A percentile compares a stretch with the other conserved stretches of the same genome.
These are phyloP conservation scores for Belgica antarctica DNA, from an alignment of 2,888 invertebrate species.

Conservation along the genomic window DNA sequence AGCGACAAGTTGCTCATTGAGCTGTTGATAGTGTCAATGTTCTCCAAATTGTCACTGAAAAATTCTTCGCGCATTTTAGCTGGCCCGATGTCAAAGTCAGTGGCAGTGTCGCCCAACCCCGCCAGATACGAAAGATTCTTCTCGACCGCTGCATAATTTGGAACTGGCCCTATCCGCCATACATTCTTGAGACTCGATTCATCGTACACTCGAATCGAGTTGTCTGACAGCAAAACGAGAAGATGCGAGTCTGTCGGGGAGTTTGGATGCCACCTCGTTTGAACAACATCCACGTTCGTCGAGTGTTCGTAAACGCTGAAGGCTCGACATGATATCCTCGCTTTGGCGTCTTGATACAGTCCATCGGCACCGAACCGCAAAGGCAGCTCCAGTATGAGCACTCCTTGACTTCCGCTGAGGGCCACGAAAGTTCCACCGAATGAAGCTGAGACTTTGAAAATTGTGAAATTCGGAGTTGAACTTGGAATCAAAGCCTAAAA, in stretches of 20 bases:
- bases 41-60: conserved; percentile 21
- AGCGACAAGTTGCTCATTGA: neutral
- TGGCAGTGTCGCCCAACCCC: conserved; percentile 77
- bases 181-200: conserved; percentile 54
- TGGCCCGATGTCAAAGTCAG: conserved; percentile 80
- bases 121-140: conserved; percentile 50
- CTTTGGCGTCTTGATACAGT: conserved; percentile 64
- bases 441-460: conserved; percentile 64
- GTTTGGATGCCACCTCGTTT: conserved; percentile 83
- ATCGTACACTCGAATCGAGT: conserved; percentile 57
- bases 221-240: conserved; percentile 79
- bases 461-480: conserved; percentile 63
- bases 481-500: conserved; percentile 65
- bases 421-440: conserved; percentile 63
- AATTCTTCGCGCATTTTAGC: conserved; percentile 50
- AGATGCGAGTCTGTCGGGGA: conserved; percentile 73
- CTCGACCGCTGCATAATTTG: conserved; percentile 46
- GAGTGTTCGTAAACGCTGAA: conserved; percentile 71
- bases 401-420: conserved; percentile 64
- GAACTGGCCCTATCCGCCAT: conserved; percentile 58
- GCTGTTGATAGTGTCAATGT: conserved; percentile 9
- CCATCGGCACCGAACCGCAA: conserved; percentile 66
- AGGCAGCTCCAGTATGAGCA: conserved; percentile 67
- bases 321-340: conserved; percentile 68
- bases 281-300: conserved; percentile 68